Percentiles rank a stretch among this genome's conserved stretches.
phyloP scores from a whole-genome alignment of 1,140 invertebrate genomes.

The Platorchestia sp. region DNA sequence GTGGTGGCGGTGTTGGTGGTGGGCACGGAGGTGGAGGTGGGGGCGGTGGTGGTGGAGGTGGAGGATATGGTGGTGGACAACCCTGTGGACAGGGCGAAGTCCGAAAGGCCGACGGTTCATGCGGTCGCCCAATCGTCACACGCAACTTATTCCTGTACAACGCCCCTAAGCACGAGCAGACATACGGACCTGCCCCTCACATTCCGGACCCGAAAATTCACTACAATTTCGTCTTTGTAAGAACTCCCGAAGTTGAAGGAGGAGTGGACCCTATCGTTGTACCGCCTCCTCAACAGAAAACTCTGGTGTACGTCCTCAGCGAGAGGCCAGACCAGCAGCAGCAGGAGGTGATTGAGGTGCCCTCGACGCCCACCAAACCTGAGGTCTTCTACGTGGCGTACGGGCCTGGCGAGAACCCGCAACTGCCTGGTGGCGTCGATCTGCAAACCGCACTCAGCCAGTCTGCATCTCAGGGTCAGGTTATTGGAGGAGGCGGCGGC shows the following conservation, averaged over 20 bases:
- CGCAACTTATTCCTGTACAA: slow-evolving; percentile 62
- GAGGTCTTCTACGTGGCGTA: slow-evolving; percentile 66
- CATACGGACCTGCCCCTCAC: slow-evolving; percentile 55
- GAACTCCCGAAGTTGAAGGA: slow-evolving; percentile 52
- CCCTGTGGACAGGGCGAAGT: slow-evolving; percentile 60
- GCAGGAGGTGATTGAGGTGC: slow-evolving; percentile 58
- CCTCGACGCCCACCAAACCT: slow-evolving; percentile 59
- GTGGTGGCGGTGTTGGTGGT: neutral
- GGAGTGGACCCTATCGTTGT: slow-evolving; percentile 59
- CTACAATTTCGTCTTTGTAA: slow-evolving; percentile 65
- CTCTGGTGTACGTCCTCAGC: slow-evolving; percentile 65
- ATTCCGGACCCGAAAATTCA: slow-evolving; percentile 61
- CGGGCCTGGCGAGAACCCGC: slow-evolving; percentile 62
- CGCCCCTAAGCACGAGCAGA: slow-evolving; percentile 57
- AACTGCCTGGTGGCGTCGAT: slow-evolving; percentile 60
- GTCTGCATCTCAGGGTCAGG: slow-evolving; percentile 56
- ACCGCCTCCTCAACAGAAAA: slow-evolving; percentile 60
- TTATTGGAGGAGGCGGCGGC: slow-evolving; percentile 45
- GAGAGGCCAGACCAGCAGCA: slow-evolving; percentile 56
- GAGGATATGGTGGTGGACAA: neutral
- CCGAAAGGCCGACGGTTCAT: slow-evolving; percentile 59
- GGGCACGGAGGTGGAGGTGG: neutral
- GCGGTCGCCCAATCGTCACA: slow-evolving; percentile 59
- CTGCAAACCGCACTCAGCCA: slow-evolving; percentile 60
- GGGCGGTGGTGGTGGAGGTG: slow-evolving; percentile 23